Percentiles rank a stretch among this genome's conserved stretches.
These are phyloP conservation scores for Hirtodrosophila confusa DNA, from an alignment of 2,888 invertebrate species.

Conservation along the genomic window DNA sequence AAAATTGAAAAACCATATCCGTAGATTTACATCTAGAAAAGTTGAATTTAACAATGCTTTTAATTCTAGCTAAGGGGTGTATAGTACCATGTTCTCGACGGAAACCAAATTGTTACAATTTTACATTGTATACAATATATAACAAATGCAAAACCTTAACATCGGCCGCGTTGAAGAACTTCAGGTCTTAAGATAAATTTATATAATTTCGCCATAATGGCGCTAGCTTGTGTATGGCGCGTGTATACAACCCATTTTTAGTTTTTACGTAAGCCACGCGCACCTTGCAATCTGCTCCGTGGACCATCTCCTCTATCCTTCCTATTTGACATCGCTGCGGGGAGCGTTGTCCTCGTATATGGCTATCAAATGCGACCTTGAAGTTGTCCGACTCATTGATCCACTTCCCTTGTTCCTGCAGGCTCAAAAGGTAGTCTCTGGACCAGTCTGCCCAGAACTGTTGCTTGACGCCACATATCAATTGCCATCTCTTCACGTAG, in stretches of 20 bases:
- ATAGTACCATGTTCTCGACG: no score
- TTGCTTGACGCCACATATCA: background rate
- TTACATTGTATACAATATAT: no score
- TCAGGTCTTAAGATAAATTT: background rate
- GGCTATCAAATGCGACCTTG: no score
- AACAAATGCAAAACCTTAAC: conserved; percentile 3
- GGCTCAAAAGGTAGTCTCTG: background rate
- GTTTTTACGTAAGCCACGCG: background rate
- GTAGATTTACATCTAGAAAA: no score
- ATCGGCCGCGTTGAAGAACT: conserved; percentile 8
- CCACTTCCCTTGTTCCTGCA: background rate
- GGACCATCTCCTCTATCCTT: background rate
- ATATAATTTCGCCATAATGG: background rate
- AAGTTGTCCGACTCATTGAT: no score
- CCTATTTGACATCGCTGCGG: no score
- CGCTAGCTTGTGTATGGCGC: background rate
- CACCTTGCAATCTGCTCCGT: no score
- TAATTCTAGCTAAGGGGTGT: no score
- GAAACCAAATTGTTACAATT: no score
- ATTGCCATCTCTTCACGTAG: background rate
- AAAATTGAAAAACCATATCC: no score
- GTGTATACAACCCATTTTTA: background rate
- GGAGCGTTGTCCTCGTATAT: no score
- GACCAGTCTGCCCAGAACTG: background rate
- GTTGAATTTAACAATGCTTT: no score